phyloP scores from a whole-genome alignment of 2,888 invertebrate genomes.

The Drosophila setosimentum region DNA sequence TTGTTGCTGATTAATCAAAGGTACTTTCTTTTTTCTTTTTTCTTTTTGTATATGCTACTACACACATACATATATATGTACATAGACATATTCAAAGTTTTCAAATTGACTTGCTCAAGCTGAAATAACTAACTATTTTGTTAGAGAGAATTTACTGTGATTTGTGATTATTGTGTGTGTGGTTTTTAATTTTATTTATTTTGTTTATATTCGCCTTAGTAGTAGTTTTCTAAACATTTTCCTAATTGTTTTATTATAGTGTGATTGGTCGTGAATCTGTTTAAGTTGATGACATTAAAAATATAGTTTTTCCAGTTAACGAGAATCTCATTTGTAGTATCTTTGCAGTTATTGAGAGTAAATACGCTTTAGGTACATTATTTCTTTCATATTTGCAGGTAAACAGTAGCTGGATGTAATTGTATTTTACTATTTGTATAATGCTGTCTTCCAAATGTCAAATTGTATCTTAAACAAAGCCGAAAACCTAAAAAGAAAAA shows the following conservation, averaged over 20 bases:
- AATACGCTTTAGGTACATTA: constrained; percentile 67
- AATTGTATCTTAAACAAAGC: neutral
- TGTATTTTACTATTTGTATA: constrained; percentile 8
- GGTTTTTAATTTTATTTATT: too few relatives aligned
- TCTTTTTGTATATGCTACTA: constrained; percentile 3
- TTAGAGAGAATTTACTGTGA: neutral
- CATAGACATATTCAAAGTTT: constrained; percentile 30
- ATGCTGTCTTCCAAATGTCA: constrained; percentile 25
- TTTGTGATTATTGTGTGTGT: constrained; percentile 22
- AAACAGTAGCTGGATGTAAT: constrained; percentile 5
- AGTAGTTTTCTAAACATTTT: constrained; percentile 71
- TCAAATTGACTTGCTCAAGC: constrained; percentile 65
- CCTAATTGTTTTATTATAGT: constrained; percentile 8
- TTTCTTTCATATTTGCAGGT: constrained; percentile 21
- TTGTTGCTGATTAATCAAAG: constrained; percentile 30
- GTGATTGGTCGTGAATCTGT: constrained; percentile 21
- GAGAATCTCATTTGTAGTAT: constrained; percentile 5
- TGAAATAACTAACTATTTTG: constrained; percentile 12
- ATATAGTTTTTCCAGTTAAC: constrained; percentile 31
- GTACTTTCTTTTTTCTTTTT: neutral
- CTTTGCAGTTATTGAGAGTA: constrained; percentile 33
- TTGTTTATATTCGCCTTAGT: constrained; percentile 65
- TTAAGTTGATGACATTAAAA: constrained; percentile 23
- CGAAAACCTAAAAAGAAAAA: neutral
- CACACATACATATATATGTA: constrained; percentile 16